Conservation (phyloP, 2,888 invertebrate genomes). For the Thumatha senex region DNA sequence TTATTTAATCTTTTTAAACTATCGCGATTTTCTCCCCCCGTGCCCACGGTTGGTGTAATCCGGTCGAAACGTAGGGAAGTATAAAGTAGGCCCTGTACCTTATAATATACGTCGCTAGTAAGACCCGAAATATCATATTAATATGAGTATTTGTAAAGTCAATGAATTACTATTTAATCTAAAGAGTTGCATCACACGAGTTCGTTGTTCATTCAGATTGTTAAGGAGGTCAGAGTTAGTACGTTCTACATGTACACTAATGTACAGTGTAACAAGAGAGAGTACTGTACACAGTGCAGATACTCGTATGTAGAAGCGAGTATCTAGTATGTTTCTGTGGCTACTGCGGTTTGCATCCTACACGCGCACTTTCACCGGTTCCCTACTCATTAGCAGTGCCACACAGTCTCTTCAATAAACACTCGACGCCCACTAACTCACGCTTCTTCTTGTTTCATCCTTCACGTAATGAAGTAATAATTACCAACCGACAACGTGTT, state of each 20-base stretch:
- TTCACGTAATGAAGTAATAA: slow-evolving; percentile 32
- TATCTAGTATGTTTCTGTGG: slow-evolving; percentile 31
- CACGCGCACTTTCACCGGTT: slow-evolving; percentile 64
- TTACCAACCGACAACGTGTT: slow-evolving; percentile 34
- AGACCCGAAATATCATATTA: no score
- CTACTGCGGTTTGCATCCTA: slow-evolving; percentile 51
- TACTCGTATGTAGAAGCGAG: slow-evolving; percentile 13
- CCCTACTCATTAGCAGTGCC: slow-evolving; percentile 72
- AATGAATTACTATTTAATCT: no score
- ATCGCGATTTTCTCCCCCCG: no score
- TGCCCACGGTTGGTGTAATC: no score
- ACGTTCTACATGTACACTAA: slow-evolving; percentile 25
- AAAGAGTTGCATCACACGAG: slow-evolving; percentile 10
- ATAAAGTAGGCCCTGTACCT: no score
- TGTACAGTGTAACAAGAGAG: slow-evolving; percentile 40
- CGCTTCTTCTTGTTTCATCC: slow-evolving; percentile 56
- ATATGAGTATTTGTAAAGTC: no score
- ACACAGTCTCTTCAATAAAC: slow-evolving; percentile 68
- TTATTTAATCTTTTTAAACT: no score
- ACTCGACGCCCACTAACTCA: slow-evolving; percentile 71
- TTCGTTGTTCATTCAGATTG: slow-evolving; percentile 31
- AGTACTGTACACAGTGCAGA: slow-evolving; percentile 23
- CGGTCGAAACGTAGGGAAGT: no score
- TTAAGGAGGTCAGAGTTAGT: slow-evolving; percentile 39
- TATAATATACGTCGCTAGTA: no score